Base-by-base conservation (phyloP, 1,140 invertebrate species). In the Venturia canescens region DNA sequence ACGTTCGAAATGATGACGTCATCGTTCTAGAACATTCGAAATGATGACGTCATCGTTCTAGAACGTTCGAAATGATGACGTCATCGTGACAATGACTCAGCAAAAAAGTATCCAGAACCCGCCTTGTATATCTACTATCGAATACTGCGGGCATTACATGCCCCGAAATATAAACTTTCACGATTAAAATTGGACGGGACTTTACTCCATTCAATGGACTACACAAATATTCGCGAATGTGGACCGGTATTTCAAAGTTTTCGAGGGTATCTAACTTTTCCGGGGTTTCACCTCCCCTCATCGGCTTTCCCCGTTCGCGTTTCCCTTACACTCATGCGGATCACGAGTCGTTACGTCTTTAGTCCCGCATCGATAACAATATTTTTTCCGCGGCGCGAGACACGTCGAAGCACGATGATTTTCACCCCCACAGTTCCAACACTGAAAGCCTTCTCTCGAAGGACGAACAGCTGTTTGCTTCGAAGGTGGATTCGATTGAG, bases 181-280 rank as follows among this genome's bases (percentile, higher is more conserved):
- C 57, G 11, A 60, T n/a, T 9, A 60, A 23, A 3, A 60, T n/a
- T 3, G 57, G 16, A 2, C 57, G 57, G 0, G 57, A 60, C 1
- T 60, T 60, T 23, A 4, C 23, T 1, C 21, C n/a, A 60, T 21
- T 21, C 6, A 60, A 9, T 9, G 57, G 57, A 21, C 57, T 23
- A 60, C 57, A 60, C 18, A 60, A 60, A 60, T 60, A 60, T 60
- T 60, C 21, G 53, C 16, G 53, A 57, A 57, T 57, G 4, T n/a
- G n/a, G n/a, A n/a, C n/a, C n/a, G n/a, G n/a, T n/a, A n/a, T 21
- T n/a, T 60, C 21, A 53, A 3, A 18, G 13, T 53, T 15, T 15
- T 53, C 15, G 50, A 15, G 15, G 50, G 13, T 53, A 3, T 53
- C n/a, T 15, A n/a, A 1, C 15, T 5, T 4, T n/a, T 18, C n/a